Evolutionary conservation across 2,797 vertebrate species (phyloP).

Genomic region (Gorsachius magnificus): DNA sequence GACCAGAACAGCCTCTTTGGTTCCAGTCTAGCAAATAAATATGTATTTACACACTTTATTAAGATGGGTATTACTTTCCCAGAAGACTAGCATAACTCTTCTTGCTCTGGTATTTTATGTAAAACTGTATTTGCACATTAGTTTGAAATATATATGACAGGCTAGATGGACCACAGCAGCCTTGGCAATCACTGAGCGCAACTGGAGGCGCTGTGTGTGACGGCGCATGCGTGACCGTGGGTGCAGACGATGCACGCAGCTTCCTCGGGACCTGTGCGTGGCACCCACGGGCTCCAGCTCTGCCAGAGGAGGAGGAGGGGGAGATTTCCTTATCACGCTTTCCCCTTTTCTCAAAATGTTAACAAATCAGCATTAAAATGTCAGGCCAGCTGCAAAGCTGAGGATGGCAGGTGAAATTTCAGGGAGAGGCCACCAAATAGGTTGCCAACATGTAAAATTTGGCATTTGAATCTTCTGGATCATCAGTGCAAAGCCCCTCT

Average conservation of each 20-base stretch:
- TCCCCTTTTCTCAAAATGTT: not conserved
- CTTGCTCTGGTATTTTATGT: not conserved
- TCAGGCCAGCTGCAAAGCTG: not conserved
- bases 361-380: not conserved
- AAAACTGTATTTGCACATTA: not conserved
- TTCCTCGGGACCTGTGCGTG: fast-evolving
- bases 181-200: not conserved
- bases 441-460: not conserved
- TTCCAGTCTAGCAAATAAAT: constrained; percentile 63
- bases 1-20: constrained; percentile 47
- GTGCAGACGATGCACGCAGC: not conserved
- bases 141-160: not conserved
- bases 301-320: not conserved
- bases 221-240: not conserved
- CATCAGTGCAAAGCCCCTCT: fast-evolving
- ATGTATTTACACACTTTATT: constrained; percentile 65
- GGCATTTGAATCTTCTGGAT: not conserved
- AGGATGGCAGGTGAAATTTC: not conserved
- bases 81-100: constrained; percentile 41
- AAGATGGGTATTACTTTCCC: constrained; percentile 45
- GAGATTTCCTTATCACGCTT: not conserved
- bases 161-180: not conserved
- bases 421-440: not conserved
- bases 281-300: not conserved
- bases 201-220: fast-evolving